Evolutionary conservation across 1,140 invertebrate species (phyloP).

Genomic region (Belonocnema kinseyi): DNA sequence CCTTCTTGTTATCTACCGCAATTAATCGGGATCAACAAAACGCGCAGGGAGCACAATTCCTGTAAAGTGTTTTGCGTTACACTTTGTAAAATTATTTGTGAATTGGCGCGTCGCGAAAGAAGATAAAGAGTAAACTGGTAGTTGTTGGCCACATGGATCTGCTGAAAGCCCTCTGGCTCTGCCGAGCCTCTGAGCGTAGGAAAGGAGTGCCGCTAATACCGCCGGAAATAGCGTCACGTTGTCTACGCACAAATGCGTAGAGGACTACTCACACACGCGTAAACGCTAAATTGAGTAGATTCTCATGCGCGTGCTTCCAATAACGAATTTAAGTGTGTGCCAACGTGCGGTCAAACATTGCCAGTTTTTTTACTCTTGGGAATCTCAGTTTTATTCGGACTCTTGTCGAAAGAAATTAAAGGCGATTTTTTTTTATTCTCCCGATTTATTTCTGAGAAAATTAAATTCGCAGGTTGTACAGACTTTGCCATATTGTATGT

Average conservation of each 20-base stretch:
- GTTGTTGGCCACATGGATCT: constrained; percentile 23
- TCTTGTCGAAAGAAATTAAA: no score
- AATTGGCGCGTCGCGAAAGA: constrained; percentile 27
- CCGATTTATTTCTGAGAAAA: no score
- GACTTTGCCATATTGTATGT: no score
- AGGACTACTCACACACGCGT: neutral
- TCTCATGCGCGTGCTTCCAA: neutral
- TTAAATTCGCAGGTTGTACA: no score
- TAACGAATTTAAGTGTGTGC: neutral
- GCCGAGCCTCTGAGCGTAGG: constrained; percentile 39
- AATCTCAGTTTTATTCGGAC: no score
- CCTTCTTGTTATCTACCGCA: no score
- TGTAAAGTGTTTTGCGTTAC: neutral
- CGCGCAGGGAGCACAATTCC: neutral
- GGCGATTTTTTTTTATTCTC: no score
- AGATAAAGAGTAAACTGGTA: constrained; percentile 28
- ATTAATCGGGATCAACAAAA: neutral
- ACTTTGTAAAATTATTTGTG: constrained; percentile 3
- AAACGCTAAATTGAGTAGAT: neutral
- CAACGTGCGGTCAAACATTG: no score
- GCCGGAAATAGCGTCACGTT: constrained; percentile 63
- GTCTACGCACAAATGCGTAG: constrained; percentile 4
- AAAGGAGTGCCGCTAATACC: constrained; percentile 60
- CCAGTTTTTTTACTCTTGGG: no score
- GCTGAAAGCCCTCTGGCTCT: neutral